Base-by-base conservation (phyloP, 2,113 vertebrate genomes). In the Vulpes lagopus region DNA sequence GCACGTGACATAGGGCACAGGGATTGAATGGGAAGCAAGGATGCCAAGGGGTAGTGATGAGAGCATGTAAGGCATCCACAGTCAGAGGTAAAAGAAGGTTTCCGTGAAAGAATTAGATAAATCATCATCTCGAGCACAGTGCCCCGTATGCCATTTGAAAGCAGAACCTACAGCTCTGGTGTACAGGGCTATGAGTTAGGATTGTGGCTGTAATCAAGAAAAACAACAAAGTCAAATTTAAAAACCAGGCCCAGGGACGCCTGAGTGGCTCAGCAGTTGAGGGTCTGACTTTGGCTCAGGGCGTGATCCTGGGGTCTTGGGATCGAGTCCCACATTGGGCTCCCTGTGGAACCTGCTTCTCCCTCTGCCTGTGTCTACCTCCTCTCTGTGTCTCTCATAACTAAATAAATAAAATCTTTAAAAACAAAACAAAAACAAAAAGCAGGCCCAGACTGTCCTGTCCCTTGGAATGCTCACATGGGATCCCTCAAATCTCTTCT, bases 31-130 rank as follows among this genome's bases (percentile, higher is more conserved):
- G 78, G 78, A 96, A 64, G 22, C 67, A 62, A 64, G 67, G 81
- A 97, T 82, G 57, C 86, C 78, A 15, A 87, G 49, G 73, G 55
- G 67, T 60, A 79, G 89, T 43, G n/a, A 82, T 30, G 84, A 94
- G 51, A 96, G 32, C 86, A 86, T 64, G 62, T n/a, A 89, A 60
- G 80, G 84, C 67, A 89, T 83, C 57, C 71, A 87, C n/a, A 87
- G 51, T 89, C 79, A 95, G 84, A 79, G 51, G 65, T 4, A 91
- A 67, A 69, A 89, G 62, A 85, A 86, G 88, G 57, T 95, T 91
- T 51, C 89, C 78, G 83, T 32, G 53, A 97, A 88, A 95, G 35
- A 96, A 89, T 95, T 82, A 96, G 59, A 94, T 96, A 93, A 95
- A 96, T 95, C 73, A 83, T 55, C 51, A 67, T 25, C 96, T 57